These are phyloP conservation scores for Dasyprocta punctata DNA, from an alignment of 2,113 vertebrate genomes.

Conservation along the genomic window DNA sequence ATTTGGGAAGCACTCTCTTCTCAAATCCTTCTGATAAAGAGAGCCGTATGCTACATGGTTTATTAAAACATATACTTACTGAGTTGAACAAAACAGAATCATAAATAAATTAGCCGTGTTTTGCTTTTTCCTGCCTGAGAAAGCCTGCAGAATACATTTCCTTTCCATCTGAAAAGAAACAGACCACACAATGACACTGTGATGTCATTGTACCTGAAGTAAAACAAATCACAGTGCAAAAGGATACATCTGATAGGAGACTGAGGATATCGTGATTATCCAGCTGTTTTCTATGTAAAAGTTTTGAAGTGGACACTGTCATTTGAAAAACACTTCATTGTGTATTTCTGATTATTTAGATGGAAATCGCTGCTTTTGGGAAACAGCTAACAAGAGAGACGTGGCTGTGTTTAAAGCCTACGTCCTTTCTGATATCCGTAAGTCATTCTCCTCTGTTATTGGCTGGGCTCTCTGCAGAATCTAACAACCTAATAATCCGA, in stretches of 20 bases:
- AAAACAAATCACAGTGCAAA: constrained; percentile 13
- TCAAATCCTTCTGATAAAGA: constrained; percentile 34
- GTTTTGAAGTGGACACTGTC: constrained; percentile 43
- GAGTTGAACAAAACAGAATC: constrained; percentile 56
- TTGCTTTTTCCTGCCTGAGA: constrained; percentile 51
- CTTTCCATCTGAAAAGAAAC: constrained; percentile 60
- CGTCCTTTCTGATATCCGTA: neutral
- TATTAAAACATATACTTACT: neutral
- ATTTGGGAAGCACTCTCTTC: constrained; percentile 11
- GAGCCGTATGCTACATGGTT: neutral
- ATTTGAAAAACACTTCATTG: constrained; percentile 60
- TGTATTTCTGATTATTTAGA: constrained; percentile 48
- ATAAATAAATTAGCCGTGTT: constrained; percentile 71
- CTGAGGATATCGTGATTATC: constrained; percentile 46
- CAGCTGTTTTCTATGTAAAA: constrained; percentile 67
- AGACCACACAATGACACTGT: neutral
- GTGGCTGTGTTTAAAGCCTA: neutral
- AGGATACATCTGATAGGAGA: constrained; percentile 8
- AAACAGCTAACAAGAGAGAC: constrained; percentile 35
- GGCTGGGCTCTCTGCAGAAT: neutral
- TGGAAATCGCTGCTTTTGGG: constrained; percentile 59
- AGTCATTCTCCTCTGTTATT: neutral
- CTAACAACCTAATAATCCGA: neutral
- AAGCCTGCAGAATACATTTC: constrained; percentile 52
- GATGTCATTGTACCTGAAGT: constrained; percentile 34